These are phyloP conservation scores for Perithous albicinctus DNA, from an alignment of 2,888 invertebrate species.

Conservation along the genomic window DNA sequence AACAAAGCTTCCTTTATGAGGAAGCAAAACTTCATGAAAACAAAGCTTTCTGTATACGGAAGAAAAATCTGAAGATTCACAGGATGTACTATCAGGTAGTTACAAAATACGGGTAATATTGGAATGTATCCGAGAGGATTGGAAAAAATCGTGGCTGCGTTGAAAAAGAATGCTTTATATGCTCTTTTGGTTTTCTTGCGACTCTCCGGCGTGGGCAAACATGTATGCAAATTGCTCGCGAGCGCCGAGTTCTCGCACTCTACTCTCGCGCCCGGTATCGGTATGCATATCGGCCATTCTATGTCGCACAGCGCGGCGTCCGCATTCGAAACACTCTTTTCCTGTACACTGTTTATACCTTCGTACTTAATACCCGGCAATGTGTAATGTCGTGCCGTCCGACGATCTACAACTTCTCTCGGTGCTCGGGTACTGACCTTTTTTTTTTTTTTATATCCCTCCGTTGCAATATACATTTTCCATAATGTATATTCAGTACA, in stretches of 20 bases:
- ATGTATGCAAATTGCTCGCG: slow-evolving; percentile 67
- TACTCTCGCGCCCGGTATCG: slow-evolving; percentile 48
- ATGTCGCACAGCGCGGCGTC: slow-evolving; percentile 47
- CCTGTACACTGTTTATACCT: slow-evolving; percentile 4
- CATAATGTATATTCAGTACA: slow-evolving; percentile 15
- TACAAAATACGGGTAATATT: too few relatives aligned
- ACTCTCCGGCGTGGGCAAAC: slow-evolving; percentile 69
- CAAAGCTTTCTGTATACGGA: too few relatives aligned
- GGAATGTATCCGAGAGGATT: too few relatives aligned
- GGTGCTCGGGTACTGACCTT: slow-evolving; percentile 39
- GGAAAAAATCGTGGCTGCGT: too few relatives aligned
- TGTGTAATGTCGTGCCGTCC: slow-evolving; percentile 40
- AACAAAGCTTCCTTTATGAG: too few relatives aligned
- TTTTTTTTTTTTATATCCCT: slow-evolving; percentile 13
- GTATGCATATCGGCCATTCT: slow-evolving; percentile 56
- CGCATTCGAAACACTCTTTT: slow-evolving; percentile 44
- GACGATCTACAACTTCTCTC: slow-evolving; percentile 39
- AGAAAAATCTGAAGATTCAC: too few relatives aligned
- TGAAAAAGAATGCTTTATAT: background rate
- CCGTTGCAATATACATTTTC: slow-evolving; percentile 28
- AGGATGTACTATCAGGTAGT: too few relatives aligned
- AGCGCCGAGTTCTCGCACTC: slow-evolving; percentile 48
- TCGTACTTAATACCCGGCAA: background rate
- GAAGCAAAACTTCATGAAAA: too few relatives aligned
- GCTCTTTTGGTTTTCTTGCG: slow-evolving; percentile 36